These are phyloP conservation scores for Mionectes olivaceus DNA, from an alignment of 2,797 vertebrate species.

Conservation along the genomic window DNA sequence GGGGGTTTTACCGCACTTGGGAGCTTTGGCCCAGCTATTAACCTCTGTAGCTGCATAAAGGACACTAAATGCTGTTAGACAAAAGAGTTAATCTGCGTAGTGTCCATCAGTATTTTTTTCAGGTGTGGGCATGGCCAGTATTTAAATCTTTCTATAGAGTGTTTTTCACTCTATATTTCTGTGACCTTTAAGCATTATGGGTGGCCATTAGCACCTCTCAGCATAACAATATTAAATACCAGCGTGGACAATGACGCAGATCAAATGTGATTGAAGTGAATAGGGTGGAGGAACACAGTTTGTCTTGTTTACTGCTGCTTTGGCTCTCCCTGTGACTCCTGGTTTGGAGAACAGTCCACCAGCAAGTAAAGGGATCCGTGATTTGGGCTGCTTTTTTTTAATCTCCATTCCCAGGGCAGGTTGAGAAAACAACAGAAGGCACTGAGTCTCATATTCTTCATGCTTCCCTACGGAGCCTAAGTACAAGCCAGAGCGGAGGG, in stretches of 20 bases:
- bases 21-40: not conserved
- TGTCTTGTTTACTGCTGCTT: not conserved
- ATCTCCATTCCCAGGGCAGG: not conserved
- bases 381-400: too few species aligned
- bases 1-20: not conserved
- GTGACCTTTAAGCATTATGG: not conserved
- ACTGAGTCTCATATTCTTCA: not conserved
- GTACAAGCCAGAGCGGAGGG: not conserved
- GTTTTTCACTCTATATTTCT: not conserved
- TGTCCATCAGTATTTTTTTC: not conserved
- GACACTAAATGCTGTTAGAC: not conserved
- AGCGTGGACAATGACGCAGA: not conserved
- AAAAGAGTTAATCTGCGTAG: not conserved
- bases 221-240: constrained; percentile 24
- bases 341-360: not conserved
- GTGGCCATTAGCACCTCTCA: constrained; percentile 34
- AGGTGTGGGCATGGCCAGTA: constrained; percentile 4
- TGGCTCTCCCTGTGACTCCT: not conserved
- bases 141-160: not conserved
- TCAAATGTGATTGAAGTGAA: not conserved
- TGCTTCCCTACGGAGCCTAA: not conserved
- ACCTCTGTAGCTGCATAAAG: not conserved
- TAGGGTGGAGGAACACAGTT: not conserved
- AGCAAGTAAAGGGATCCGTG: not conserved
- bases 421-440: not conserved